Evolutionary conservation across 2,113 vertebrate species (phyloP), one percentile per base, ranked within the genome.

Genomic region (Dascyllus trimaculatus): DNA sequence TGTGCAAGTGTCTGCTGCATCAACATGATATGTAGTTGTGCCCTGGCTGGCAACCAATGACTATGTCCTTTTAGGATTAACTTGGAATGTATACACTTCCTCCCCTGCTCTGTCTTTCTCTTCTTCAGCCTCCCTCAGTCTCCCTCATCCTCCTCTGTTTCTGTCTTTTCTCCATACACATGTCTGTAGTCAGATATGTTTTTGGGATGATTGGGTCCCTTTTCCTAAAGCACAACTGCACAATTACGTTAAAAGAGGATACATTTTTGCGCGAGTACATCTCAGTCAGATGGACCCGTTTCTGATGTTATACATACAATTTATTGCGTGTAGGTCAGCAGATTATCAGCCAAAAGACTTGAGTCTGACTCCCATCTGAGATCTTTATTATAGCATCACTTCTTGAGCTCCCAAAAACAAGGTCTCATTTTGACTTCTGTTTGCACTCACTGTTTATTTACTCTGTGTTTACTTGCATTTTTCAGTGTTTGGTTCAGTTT

Each of bases 11-110:
- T 73, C 40, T 84, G 45, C 57, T 87, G 60, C 59, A 70, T 64
- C 48, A 60, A 68, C 71, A 65, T 59, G 71, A 49, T 76, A 43
- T 80, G 80, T 71, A 76, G 67, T 73, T 59, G 49, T 75, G 63
- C 90, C 57, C 80, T 84, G 78, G 72, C 86, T 60, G 22, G 40
- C 29, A 71, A 59, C 71, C 81, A 74, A 22, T 64, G 65, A 69
- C 52, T 79, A 65, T 68, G 74, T 88, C 73, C 79, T 86, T 76
- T 86, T 81, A 72, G 91, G 90, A 93, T 93, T 91, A 93, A 69
- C 19, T 65, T 84, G 91, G 89, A 91, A 93, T 93, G 89, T 82
- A 71, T 70, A 80, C 80, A 79, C 77, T 90, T 89, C 88, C 85
- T 87, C 84, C 75, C 58, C 53, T 59, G 11, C 53, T 46, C 75